Evolutionary conservation across 2,888 invertebrate genomes (phyloP).

Genomic region (Magallana nippona): DNA sequence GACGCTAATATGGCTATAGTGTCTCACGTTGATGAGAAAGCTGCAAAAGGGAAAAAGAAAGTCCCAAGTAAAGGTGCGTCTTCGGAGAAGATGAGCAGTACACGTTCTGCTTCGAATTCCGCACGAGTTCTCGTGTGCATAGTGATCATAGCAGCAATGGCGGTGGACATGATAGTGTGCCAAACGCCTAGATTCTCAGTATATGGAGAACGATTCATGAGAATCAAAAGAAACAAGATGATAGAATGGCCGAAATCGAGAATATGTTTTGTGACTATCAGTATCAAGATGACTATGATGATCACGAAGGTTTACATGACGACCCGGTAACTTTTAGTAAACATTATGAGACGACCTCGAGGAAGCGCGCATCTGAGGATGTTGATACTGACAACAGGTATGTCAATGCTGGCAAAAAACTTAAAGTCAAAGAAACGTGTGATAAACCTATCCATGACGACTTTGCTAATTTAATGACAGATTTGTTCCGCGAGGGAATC

Average conservation of each 20-base stretch:
- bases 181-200: neutral
- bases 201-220: conserved; percentile 32
- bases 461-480: conserved; percentile 1
- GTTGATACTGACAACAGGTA: neutral
- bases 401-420: neutral
- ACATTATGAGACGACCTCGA: neutral
- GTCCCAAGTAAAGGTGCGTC: neutral
- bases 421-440: conserved; percentile 39
- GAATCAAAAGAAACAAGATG: conserved; percentile 32
- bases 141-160: neutral
- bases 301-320: neutral
- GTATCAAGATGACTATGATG: neutral
- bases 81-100: neutral
- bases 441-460: neutral
- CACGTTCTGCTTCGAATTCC: neutral
- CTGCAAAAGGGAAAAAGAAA: neutral
- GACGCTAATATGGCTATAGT: neutral
- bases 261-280: neutral
- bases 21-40: neutral
- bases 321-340: neutral
- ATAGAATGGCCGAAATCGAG: neutral
- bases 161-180: neutral
- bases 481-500: conserved; percentile 32
- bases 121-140: neutral
- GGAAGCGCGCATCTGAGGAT: neutral